Base-by-base conservation (phyloP, 64 coral and sea anemone genomes). In the Montipora sp. region DNA sequence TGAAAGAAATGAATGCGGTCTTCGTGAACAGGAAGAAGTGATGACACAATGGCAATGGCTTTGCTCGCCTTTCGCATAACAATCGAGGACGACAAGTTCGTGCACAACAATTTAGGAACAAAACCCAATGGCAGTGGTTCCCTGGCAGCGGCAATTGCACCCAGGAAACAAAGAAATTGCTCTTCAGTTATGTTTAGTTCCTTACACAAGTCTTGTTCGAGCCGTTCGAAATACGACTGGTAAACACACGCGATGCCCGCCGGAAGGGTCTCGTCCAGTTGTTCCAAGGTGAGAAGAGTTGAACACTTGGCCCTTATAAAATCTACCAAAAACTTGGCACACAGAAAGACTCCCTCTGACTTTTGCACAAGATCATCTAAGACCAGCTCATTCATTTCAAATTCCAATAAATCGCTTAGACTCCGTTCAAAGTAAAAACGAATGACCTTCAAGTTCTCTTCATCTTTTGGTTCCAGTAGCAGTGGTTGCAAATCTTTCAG, bases 391-490 rank as follows among this genome's bases (percentile, higher is more conserved):
- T 12, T 36, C 6, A 1, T 75, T 75, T 75, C 73, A 8, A 7
- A 7, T 45, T 24, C 0, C 21, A 12, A 1, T 65, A 65, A 11
- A 65, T 12, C 11, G 15, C 24, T 45, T 13, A 47, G 8, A 4
- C 8, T 27, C 3, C 5, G 11, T 12, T 75, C 11, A 43, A 75
- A 13, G 43, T 75, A 75, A 36, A 44, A 43, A 5, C 51, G 18
- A 24, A 93, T 85, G 57, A 88, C 91, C 23, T 24, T 24, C 23
- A 49, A 5, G 45, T 79, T 79, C 49, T 79, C 45, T 18, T 79
- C 19, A 51, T 53, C 48, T 18, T 53, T 53, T 79, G 83, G 48
- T n/a, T 88, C 70, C 21, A 93, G 75, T 18, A 19, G 47, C 12
- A 70, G n/a, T 14, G 73, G 83, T 53, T 72, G 22, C 16, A 75